Conservation (phyloP, 1,140 invertebrate species). For the Melanaphis sacchari region DNA sequence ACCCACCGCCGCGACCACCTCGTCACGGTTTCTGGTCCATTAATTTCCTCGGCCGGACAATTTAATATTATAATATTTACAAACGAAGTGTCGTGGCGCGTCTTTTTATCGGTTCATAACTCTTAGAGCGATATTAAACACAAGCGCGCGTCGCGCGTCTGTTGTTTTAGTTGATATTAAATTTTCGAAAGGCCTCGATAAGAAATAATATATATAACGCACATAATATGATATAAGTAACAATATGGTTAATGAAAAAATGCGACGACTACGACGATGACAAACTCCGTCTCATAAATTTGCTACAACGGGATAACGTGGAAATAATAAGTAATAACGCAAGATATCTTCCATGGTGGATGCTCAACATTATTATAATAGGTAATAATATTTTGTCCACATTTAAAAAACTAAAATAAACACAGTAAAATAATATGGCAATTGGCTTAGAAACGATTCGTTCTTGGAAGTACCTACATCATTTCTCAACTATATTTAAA, state of each 20-base stretch:
- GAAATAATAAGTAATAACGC: neutral
- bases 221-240: neutral
- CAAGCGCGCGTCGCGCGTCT: neutral
- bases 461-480: no score
- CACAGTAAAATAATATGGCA: neutral
- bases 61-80: neutral
- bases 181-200: neutral
- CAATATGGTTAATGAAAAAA: neutral
- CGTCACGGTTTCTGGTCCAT: slow-evolving; percentile 14
- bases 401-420: neutral
- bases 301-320: neutral
- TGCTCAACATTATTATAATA: neutral
- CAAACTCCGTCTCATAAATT: slow-evolving; percentile 6
- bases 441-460: neutral
- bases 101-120: neutral
- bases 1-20: neutral
- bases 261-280: neutral
- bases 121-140: neutral
- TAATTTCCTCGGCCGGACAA: slow-evolving; percentile 12
- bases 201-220: neutral
- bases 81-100: neutral
- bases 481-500: neutral
- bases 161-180: neutral
- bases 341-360: no score
- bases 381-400: neutral